Evolutionary conservation across 2,888 invertebrate species (phyloP).

Genomic region (Aromia moschata): DNA sequence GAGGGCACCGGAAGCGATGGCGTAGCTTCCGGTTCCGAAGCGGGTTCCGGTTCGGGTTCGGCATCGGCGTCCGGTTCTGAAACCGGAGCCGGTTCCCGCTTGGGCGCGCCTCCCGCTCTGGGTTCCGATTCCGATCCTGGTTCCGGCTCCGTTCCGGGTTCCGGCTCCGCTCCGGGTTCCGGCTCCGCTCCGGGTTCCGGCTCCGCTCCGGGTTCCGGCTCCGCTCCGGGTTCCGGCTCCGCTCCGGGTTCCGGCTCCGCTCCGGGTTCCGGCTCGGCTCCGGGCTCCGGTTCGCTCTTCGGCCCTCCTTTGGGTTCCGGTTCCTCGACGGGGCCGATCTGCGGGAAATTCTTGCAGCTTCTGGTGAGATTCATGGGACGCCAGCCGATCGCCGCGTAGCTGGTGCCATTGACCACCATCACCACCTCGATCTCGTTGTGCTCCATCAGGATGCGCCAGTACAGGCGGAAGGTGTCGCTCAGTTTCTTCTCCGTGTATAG

Average conservation of each 20-base stretch:
- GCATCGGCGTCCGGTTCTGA: conserved; percentile 51
- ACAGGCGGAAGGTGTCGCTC: conserved; percentile 79
- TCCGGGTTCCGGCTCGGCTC: conserved; percentile 58
- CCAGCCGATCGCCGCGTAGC: conserved; percentile 94
- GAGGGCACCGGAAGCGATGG: conserved; percentile 56
- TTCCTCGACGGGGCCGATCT: conserved; percentile 63
- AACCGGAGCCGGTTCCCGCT: conserved; percentile 8
- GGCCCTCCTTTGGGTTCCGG: conserved; percentile 55
- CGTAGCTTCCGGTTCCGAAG: conserved; percentile 56
- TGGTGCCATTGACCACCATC: conserved; percentile 86
- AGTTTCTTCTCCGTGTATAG: conserved; percentile 76
- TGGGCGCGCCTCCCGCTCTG: no score
- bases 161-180: conserved; percentile 46
- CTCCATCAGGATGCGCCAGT: conserved; percentile 86
- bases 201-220: conserved; percentile 51
- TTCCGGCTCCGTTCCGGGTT: conserved; percentile 3
- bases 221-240: conserved; percentile 51
- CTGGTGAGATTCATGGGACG: conserved; percentile 79
- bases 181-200: conserved; percentile 49
- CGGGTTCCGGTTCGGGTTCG: conserved; percentile 46
- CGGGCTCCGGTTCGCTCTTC: conserved; percentile 61
- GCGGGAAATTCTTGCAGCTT: conserved; percentile 83
- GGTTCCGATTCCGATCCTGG: conserved; percentile 6
- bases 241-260: conserved; percentile 52
- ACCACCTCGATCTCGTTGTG: conserved; percentile 88